Evolutionary conservation across 2,797 vertebrate genomes (phyloP).

Genomic region (Gallinago solitaria): DNA sequence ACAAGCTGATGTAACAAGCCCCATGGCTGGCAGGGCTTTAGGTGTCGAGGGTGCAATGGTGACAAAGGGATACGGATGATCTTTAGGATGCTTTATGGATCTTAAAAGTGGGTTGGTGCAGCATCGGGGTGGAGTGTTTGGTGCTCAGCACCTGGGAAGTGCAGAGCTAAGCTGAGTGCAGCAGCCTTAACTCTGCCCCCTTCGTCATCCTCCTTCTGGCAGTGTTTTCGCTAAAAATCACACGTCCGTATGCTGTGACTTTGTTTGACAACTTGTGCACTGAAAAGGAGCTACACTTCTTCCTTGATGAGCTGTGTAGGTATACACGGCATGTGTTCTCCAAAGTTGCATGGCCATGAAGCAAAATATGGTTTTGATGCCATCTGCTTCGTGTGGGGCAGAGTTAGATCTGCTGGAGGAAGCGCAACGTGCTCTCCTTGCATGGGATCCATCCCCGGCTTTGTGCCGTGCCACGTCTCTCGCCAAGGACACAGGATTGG

Average conservation of each 20-base stretch:
- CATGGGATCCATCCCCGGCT: not conserved
- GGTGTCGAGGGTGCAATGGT: not conserved
- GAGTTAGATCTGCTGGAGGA: not conserved
- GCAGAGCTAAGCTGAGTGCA: not conserved
- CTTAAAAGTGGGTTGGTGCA: not conserved
- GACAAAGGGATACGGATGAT: not conserved
- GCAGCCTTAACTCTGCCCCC: not conserved
- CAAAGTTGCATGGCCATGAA: not conserved
- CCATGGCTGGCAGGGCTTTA: not conserved
- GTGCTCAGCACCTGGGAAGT: not conserved
- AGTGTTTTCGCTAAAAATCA: not conserved
- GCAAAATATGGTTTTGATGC: not conserved
- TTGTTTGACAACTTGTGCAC: conserved; percentile 16
- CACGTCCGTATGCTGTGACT: not conserved
- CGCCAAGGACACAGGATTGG: not conserved
- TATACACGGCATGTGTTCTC: not conserved
- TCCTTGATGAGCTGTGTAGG: not conserved
- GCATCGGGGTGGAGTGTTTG: not conserved
- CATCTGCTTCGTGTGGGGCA: not conserved
- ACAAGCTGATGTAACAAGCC: not conserved
- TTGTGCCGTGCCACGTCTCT: not conserved
- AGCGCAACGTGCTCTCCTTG: not conserved
- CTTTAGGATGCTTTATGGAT: not conserved
- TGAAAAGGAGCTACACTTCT: not conserved
- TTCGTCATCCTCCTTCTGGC: not conserved